Base-by-base conservation (phyloP, 2,888 invertebrate genomes). In the Calliopum simillimum region DNA sequence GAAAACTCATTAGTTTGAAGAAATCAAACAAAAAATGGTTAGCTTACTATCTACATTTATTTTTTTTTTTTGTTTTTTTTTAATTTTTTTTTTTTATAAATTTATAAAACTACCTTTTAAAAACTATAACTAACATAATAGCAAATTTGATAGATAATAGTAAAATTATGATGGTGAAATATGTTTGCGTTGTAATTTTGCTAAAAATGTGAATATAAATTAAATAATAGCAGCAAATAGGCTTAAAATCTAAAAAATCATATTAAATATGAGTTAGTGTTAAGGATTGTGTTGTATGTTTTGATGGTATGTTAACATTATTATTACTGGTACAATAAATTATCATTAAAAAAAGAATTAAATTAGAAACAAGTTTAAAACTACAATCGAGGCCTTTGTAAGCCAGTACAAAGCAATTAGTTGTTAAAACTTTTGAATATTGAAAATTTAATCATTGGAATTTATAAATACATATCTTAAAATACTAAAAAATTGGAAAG, bases 161-260 rank as follows among this genome's bases (percentile, higher is more conserved):
- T 14, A 61, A 55, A 55, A 55, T 64, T 53, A 21, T 64, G 21
- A 33, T 58, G 58, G 33, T 1, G 33, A 58, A 64, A 67, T 13
- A 16, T 66, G 14, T 41, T 23, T 56, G 16, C 19, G 4, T 21
- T 55, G 64, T 14, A 4, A 66, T 55, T 66, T 44, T 56, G 65
- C 55, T 65, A 53, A 65, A 65, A 65, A 44, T 51, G 53, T 53
- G 51, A 43, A 66, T 63, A 51, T 66, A 66, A 66, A 65, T 65
- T 56, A 66, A 66, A 46, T 56, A 66, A 21, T 21, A 33, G 16
- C 19, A 25, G 55, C 44, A 44, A 66, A 56, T 64, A 56, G 21
- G 43, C 55, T 65, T 55, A 65, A 65, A 65, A 65, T 65, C 55
- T 55, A 55, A 43, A 65, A 55, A 53, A 65, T 19, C 65, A 44